Conservation (phyloP, 2,797 vertebrate species). For the Avahi laniger region DNA sequence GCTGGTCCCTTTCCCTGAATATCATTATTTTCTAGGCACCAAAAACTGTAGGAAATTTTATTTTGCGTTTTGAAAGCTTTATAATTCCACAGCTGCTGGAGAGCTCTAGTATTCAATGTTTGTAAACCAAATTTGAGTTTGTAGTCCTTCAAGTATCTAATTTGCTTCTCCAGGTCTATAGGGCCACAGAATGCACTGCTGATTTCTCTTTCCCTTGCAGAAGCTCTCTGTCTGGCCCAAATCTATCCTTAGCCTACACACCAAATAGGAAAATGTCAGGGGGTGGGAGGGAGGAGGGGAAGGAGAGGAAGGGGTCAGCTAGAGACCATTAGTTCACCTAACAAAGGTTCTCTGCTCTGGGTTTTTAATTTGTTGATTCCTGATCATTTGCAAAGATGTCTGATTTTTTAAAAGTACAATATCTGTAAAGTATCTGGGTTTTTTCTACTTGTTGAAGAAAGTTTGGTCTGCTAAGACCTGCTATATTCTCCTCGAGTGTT, state of each 20-base stretch:
- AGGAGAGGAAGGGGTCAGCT: not conserved
- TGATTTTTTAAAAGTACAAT: not conserved
- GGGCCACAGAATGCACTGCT: not conserved
- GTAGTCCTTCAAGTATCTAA: not conserved
- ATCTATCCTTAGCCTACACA: not conserved
- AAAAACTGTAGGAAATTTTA: not conserved
- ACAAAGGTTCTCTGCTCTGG: not conserved
- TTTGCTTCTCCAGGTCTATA: not conserved
- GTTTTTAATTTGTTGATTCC: not conserved
- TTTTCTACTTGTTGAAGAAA: not conserved
- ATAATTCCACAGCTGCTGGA: not conserved
- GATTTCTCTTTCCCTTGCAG: not conserved
- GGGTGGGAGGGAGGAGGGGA: not conserved
- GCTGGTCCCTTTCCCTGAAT: not conserved
- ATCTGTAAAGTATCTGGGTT: not conserved
- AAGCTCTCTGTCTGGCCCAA: not conserved
- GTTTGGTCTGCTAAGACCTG: not conserved
- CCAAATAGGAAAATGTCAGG: not conserved
- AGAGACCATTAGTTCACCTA: not conserved
- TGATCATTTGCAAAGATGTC: too few species aligned
- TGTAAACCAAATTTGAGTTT: not conserved
- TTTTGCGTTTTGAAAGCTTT: not conserved
- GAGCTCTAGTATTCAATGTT: not conserved
- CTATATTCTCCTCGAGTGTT: not conserved
- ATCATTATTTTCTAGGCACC: not conserved